Percentiles rank a stretch among this genome's conserved stretches.
Evolutionary conservation across 2,888 invertebrate species (phyloP).

Genomic region (Acanthosepion pharaonis): DNA sequence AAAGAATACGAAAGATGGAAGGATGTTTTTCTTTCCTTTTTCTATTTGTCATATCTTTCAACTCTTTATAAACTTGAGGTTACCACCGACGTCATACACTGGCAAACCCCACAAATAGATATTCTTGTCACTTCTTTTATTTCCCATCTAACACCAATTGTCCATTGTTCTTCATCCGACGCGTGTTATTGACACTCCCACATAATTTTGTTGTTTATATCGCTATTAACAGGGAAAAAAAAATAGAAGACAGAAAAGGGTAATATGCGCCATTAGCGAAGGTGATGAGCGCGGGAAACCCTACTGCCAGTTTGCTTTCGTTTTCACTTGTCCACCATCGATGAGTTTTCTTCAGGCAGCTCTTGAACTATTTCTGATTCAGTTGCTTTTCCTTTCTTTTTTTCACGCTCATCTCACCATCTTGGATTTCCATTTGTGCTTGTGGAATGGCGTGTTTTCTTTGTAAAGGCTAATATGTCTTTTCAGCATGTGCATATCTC

Average conservation of each 20-base stretch:
- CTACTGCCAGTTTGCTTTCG: not conserved
- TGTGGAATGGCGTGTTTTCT: too few relatives aligned
- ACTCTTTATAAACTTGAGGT: not conserved
- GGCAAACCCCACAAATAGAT: not conserved
- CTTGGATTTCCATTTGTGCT: too few relatives aligned
- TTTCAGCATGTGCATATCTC: too few relatives aligned
- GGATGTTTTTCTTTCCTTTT: too few relatives aligned
- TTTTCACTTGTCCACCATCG: not conserved
- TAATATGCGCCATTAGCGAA: not conserved
- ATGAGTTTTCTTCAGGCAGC: not conserved
- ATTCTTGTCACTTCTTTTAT: not conserved
- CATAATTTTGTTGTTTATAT: not conserved
- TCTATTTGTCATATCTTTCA: not conserved
- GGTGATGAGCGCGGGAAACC: not conserved
- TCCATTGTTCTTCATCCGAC: not conserved
- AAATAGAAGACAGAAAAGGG: not conserved
- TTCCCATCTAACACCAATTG: not conserved
- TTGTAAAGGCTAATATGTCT: too few relatives aligned
- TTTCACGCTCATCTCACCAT: not conserved
- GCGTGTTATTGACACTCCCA: not conserved
- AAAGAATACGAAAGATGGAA: too few relatives aligned
- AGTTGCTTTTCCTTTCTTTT: not conserved
- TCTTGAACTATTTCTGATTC: not conserved
- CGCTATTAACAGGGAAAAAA: too few relatives aligned
- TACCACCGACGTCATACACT: not conserved